These are phyloP conservation scores for Tetraodon nigroviridis DNA, from an alignment of 2,113 vertebrate genomes.

Conservation along the genomic window DNA sequence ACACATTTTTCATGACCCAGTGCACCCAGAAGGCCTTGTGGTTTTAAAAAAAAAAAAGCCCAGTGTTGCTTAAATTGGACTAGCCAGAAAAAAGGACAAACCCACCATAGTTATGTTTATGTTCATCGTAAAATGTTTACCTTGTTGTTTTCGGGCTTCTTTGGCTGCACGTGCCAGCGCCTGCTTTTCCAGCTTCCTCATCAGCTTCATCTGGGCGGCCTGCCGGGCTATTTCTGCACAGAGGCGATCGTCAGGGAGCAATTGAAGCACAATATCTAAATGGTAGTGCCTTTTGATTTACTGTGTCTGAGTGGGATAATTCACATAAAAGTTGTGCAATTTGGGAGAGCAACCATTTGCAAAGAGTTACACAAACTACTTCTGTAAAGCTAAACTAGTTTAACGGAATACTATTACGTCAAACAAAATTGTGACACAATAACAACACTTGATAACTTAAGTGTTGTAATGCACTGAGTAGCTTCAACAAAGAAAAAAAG, in stretches of 20 bases:
- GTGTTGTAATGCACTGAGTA: too few species aligned
- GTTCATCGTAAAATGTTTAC: conserved; percentile 53
- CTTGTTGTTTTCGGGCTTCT: conserved; percentile 97
- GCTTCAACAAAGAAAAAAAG: not conserved
- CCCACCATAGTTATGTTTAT: not conserved
- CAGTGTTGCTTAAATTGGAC: conserved; percentile 18
- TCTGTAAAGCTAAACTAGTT: not conserved
- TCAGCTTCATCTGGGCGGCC: conserved; percentile 96
- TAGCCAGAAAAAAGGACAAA: conserved; percentile 20
- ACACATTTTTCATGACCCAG: conserved; percentile 9
- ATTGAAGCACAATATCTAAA: conserved; percentile 13
- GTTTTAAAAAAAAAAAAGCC: not conserved
- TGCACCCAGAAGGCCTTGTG: too few species aligned
- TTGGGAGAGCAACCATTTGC: not conserved
- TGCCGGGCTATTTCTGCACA: conserved; percentile 93
- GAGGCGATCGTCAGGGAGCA: conserved; percentile 19
- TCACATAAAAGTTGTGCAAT: not conserved
- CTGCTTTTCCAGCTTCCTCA: conserved; percentile 98
- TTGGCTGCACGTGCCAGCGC: conserved; percentile 93
- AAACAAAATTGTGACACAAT: conserved; percentile 11
- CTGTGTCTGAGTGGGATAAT: conserved; percentile 9
- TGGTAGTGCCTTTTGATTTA: not conserved
- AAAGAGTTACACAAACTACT: not conserved
- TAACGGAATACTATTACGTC: not conserved
- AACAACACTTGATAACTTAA: conserved; percentile 6